Conservation (phyloP, 2,888 invertebrate genomes). For the Tetrapedia diversipes region DNA sequence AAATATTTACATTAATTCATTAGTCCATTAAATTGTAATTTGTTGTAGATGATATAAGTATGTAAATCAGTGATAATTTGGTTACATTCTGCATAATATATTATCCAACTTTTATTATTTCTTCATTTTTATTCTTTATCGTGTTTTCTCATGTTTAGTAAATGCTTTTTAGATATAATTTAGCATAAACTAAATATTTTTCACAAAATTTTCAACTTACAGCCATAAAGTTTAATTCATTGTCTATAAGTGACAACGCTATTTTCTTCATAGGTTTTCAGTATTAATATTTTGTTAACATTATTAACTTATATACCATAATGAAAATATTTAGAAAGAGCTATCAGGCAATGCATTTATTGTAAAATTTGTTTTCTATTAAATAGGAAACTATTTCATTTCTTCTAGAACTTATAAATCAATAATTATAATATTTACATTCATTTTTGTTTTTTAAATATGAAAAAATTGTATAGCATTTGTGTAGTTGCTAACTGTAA, state of each 20-base stretch:
- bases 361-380: neutral
- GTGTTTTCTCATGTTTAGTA: no score
- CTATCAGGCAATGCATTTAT: no score
- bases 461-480: neutral
- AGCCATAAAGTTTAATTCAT: constrained; percentile 11
- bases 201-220: neutral
- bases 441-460: neutral
- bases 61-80: neutral
- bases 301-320: constrained; percentile 1
- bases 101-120: neutral
- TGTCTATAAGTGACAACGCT: constrained; percentile 26
- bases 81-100: neutral
- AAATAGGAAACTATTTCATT: neutral
- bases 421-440: neutral
- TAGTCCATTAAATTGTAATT: neutral
- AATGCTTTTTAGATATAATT: constrained; percentile 3
- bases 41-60: neutral
- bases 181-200: neutral
- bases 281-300: neutral
- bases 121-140: no score
- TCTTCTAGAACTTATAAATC: neutral
- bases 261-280: constrained; percentile 2
- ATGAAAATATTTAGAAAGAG: neutral
- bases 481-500: neutral
- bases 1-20: no score